Base-by-base conservation (phyloP, 2,888 invertebrate genomes). In the Hirtodrosophila confusa region DNA sequence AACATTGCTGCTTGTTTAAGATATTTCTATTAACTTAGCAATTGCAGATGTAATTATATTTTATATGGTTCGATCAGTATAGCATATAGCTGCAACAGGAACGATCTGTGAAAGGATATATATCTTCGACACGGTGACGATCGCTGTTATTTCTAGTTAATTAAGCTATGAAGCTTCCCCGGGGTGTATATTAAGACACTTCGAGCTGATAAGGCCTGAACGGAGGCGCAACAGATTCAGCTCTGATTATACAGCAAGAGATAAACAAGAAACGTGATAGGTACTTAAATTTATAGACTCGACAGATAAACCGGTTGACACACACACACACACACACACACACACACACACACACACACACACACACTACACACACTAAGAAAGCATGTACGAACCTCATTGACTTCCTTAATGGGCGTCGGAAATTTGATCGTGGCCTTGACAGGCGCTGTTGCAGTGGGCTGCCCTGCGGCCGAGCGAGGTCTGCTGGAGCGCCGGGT, bases 401-500 rank as follows among this genome's bases (percentile, higher is more conserved):
- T 63, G 33, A 76, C 72, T 74, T 90, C 90, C 51, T 85, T 85
- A 31, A 89, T 79, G 31, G 89, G 89, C 3, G 90, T 78, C 10
- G 79, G 80, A 11, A 68, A 54, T 33, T 88, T 80, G 10, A 74
- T 44, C 8, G 78, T 69, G 54, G 80, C 48, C 48, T 80, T 79
- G 44, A 71, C 43, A 10, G 78, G 31, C 1, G 73, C 24, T 3
- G 72, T 48, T 3, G 39, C 40, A 27, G 50, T 69, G 4, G 86
- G 60, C n/a, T 78, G 67, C 0, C 91, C 74, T 10, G 78, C 65
- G 2, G 90, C 93, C 63, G 93, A 93, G 45, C 93, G 90, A 6
- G 90, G 85, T 9, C 92, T 89, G 11, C 93, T 93, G 24, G 93
- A 93, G 78, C 93, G 93, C 4, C 93, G 92, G 12, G 76, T 69